phyloP scores from a whole-genome alignment of 2,888 invertebrate species.

The Thymelicus sylvestris region DNA sequence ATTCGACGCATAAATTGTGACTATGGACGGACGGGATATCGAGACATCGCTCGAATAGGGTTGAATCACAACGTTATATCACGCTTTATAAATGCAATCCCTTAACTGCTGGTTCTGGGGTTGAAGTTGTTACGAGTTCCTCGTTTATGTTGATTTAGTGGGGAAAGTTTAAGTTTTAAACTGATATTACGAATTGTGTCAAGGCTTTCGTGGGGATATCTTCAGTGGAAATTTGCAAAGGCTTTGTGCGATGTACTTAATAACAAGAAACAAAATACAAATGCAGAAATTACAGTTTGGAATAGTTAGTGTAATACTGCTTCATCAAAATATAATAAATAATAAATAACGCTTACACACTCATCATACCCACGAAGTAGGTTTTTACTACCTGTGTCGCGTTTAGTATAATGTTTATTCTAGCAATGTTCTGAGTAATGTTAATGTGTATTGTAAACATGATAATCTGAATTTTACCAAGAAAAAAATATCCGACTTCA shows the following conservation, averaged over 20 bases:
- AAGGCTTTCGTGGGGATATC: background rate
- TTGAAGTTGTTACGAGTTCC: conserved; percentile 5
- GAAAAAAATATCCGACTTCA: too few species aligned
- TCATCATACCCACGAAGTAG: too few species aligned
- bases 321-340: too few species aligned
- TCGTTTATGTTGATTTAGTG: conserved; percentile 8
- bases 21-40: conserved; percentile 42
- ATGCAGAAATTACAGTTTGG: too few species aligned
- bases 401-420: too few species aligned
- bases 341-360: too few species aligned
- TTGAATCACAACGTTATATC: conserved; percentile 37
- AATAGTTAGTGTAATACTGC: too few species aligned
- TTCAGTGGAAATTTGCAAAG: background rate
- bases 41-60: conserved; percentile 38
- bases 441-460: too few species aligned
- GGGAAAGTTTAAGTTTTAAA: conserved; percentile 1
- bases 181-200: conserved; percentile 6
- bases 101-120: conserved; percentile 13
- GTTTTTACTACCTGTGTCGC: too few species aligned
- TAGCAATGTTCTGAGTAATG: too few species aligned
- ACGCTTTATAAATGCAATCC: conserved; percentile 11
- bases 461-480: too few species aligned
- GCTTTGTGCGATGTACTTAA: background rate
- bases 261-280: too few species aligned
- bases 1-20: conserved; percentile 47